Evolutionary conservation across 1,140 invertebrate species (phyloP).

Genomic region (Stenopsyche tienmushanensis): DNA sequence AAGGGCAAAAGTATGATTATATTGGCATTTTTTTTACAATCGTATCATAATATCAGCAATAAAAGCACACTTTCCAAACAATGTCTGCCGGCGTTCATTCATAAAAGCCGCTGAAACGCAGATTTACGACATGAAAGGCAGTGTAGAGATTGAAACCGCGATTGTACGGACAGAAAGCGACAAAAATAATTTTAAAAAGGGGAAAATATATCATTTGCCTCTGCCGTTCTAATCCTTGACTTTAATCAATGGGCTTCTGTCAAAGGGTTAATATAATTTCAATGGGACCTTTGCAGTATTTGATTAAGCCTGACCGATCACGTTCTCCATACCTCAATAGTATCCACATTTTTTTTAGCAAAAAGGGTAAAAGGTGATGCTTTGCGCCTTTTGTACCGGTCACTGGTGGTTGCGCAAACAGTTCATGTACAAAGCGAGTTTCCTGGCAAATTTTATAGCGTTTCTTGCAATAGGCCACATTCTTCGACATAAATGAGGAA

Average conservation of each 20-base stretch:
- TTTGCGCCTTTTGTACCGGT: background rate
- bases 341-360: background rate
- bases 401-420: background rate
- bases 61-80: background rate
- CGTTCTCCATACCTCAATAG: background rate
- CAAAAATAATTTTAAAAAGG: no score
- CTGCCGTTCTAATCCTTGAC: no score
- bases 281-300: no score
- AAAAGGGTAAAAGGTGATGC: background rate
- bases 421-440: no score
- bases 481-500: no score
- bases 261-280: no score
- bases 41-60: background rate
- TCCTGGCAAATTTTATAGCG: background rate
- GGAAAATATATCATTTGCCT: no score
- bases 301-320: background rate
- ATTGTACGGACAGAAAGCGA: no score
- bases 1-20: background rate
- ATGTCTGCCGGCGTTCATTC: no score
- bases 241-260: no score
- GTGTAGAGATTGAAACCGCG: background rate
- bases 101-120: background rate
- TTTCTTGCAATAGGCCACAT: background rate
- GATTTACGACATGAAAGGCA: background rate
- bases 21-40: background rate